Evolutionary conservation across 2,888 invertebrate genomes (phyloP).

Genomic region (Pseudococcus longispinus): DNA sequence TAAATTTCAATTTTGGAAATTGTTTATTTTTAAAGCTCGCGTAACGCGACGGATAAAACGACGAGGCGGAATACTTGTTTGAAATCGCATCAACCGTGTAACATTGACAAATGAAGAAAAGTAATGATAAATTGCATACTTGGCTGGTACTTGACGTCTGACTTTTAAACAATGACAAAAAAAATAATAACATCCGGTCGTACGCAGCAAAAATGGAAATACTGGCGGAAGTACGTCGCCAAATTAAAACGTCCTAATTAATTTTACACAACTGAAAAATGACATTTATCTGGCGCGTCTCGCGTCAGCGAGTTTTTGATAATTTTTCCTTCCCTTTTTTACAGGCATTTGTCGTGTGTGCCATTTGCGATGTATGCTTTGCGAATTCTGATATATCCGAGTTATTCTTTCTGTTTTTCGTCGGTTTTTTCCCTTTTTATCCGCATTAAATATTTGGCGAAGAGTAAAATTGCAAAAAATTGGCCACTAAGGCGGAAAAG

Average conservation of each 20-base stretch:
- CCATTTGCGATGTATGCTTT: background rate
- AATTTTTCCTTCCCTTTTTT: background rate
- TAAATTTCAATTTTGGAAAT: background rate
- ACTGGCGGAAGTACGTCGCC: background rate
- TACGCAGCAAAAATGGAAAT: background rate
- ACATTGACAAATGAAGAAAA: slow-evolving; percentile 34
- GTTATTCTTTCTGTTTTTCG: background rate
- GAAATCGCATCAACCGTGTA: background rate
- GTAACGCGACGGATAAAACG: background rate
- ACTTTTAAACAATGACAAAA: slow-evolving; percentile 24
- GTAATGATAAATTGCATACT: slow-evolving; percentile 24
- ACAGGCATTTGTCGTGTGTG: background rate
- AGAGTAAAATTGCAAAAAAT: slow-evolving; percentile 4
- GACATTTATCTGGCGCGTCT: background rate
- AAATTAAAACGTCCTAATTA: slow-evolving; percentile 20
- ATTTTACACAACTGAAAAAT: slow-evolving; percentile 18
- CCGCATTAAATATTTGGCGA: background rate
- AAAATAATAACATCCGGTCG: background rate
- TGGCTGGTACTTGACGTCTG: slow-evolving; percentile 12
- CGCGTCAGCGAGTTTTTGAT: background rate
- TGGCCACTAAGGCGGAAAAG: background rate
- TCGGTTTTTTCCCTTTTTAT: background rate
- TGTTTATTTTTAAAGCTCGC: background rate
- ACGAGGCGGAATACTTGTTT: background rate
- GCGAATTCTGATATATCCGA: background rate